Percentiles rank a stretch among this genome's conserved stretches.
Conservation (phyloP, 2,797 vertebrate species). For the Danionella dracula region DNA sequence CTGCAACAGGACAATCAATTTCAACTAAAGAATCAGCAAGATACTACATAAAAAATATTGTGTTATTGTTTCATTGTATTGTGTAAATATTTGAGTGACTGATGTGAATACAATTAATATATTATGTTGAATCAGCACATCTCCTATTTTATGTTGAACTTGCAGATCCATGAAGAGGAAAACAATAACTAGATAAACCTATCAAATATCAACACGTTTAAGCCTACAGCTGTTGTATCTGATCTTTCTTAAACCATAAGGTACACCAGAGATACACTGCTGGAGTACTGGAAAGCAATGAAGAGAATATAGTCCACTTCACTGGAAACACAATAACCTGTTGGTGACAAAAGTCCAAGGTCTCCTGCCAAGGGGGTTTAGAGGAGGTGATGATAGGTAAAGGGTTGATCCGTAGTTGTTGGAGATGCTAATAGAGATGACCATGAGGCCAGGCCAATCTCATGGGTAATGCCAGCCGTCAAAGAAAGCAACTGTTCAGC, state of each 20-base stretch:
- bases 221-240: too few relatives aligned
- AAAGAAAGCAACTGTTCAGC: slow-evolving; percentile 33
- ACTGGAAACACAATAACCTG: slow-evolving; percentile 70
- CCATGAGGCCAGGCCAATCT: slow-evolving; percentile 24
- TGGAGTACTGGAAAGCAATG: slow-evolving; percentile 54
- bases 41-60: too few relatives aligned
- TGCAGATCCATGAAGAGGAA: slow-evolving; percentile 13
- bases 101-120: too few relatives aligned
- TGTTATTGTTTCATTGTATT: too few relatives aligned
- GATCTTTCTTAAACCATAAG: slow-evolving; percentile 44
- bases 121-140: too few relatives aligned
- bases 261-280: slow-evolving; percentile 26
- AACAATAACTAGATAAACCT: slow-evolving; percentile 21
- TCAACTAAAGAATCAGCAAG: too few relatives aligned
- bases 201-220: too few relatives aligned
- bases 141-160: too few relatives aligned
- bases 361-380: slow-evolving; percentile 48
- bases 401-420: slow-evolving; percentile 42
- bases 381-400: slow-evolving; percentile 52
- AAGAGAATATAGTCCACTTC: slow-evolving; percentile 56
- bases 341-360: slow-evolving; percentile 59
- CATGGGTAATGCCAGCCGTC: slow-evolving; percentile 15
- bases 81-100: too few relatives aligned
- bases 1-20: neutral
- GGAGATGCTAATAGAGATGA: slow-evolving; percentile 34